Percentiles rank a stretch among this genome's conserved stretches.
Conservation (phyloP, 2,113 vertebrate species). For the Nerophis ophidion region DNA sequence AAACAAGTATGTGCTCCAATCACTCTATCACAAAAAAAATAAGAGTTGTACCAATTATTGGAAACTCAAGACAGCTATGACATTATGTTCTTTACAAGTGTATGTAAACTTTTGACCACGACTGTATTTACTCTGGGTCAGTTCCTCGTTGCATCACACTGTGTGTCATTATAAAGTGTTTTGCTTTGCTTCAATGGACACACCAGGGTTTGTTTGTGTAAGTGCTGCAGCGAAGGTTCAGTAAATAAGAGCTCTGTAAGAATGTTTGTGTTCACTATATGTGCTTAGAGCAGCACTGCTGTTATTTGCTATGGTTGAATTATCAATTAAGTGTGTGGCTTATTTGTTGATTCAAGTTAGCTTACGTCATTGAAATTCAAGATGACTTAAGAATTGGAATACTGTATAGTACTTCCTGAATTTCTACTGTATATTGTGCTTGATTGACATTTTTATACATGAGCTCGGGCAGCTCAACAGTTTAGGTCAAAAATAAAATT, state of each 20-base stretch:
- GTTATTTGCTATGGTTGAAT: neutral
- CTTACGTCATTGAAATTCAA: neutral
- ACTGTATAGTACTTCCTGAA: neutral
- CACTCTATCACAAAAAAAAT: too few species aligned
- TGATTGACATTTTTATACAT: too few species aligned
- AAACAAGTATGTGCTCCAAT: too few species aligned
- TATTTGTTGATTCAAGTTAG: neutral
- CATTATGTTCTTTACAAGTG: too few species aligned
- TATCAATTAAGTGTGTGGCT: neutral
- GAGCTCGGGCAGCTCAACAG: too few species aligned
- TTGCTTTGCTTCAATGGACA: neutral
- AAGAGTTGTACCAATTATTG: too few species aligned
- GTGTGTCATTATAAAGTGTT: neutral
- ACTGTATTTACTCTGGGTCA: neutral
- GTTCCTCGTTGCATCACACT: neutral
- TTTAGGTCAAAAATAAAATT: neutral
- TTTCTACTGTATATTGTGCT: too few species aligned
- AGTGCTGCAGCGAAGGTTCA: neutral
- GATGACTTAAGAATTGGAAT: neutral
- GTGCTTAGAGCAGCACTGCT: neutral
- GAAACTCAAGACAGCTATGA: too few species aligned
- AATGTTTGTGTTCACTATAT: neutral
- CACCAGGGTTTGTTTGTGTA: neutral
- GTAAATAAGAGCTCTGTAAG: neutral
- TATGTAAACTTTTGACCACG: too few species aligned